These are phyloP conservation scores for Anoplophora glabripennis DNA, from an alignment of 1,140 invertebrate species.

Conservation along the genomic window DNA sequence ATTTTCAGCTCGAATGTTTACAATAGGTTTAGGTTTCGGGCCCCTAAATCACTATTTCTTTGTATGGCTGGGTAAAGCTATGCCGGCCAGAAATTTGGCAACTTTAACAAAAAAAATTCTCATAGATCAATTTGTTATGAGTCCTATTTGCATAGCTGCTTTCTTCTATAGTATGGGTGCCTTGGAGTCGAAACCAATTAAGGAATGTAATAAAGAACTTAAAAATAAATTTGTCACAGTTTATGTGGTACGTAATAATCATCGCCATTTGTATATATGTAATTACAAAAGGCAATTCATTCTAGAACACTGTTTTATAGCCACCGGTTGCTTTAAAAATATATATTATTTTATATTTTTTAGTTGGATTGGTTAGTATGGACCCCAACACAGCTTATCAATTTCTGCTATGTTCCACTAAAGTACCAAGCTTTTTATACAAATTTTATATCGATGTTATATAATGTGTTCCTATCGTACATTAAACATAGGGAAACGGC, in stretches of 20 bases:
- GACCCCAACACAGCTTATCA: constrained; percentile 78
- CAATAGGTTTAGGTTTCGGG: constrained; percentile 68
- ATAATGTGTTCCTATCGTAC: constrained; percentile 77
- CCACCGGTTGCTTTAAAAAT: too few relatives aligned
- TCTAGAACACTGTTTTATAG: too few relatives aligned
- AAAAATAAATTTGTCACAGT: constrained; percentile 29
- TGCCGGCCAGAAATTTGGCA: constrained; percentile 59
- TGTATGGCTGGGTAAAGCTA: constrained; percentile 63
- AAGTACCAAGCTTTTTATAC: constrained; percentile 78
- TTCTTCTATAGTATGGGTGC: constrained; percentile 72
- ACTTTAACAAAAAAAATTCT: constrained; percentile 69
- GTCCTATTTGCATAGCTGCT: constrained; percentile 67
- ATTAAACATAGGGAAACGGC: constrained; percentile 61
- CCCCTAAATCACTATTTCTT: constrained; percentile 80
- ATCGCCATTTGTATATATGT: too few relatives aligned
- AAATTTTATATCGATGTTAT: constrained; percentile 72
- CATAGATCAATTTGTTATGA: constrained; percentile 69
- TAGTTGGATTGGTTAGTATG: constrained; percentile 76
- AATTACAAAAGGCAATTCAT: too few relatives aligned
- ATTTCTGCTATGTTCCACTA: constrained; percentile 72
- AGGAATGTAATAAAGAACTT: constrained; percentile 27
- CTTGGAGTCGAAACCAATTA: constrained; percentile 55
- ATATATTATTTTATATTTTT: constrained; percentile 34
- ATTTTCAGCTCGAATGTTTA: constrained; percentile 62
- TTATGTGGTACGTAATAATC: constrained; percentile 29